Evolutionary conservation across 30 jellyfish, hydroid and myxozoan species (phyloP), one percentile per base, ranked within the genome.

Genomic region (Haliclystus octoradiatus): DNA sequence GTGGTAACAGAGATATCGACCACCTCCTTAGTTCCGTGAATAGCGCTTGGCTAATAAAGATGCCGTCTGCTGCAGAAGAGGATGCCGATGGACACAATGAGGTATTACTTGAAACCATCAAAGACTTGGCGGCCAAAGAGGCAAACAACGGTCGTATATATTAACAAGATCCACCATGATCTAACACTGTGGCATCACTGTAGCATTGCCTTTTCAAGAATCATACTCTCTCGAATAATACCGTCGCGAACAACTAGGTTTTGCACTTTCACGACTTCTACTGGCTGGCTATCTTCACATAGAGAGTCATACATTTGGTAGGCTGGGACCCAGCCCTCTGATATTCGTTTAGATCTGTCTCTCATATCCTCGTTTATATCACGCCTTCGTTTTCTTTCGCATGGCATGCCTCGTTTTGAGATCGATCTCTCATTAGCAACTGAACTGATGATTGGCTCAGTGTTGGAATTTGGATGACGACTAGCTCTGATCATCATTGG

Each of bases 261-360:
- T 69, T 88, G 72, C 25, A 88, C 76, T 76, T 88, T 88, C 24
- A 88, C 97, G 28, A 88, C 94, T 49, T 88, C 89, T 0, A 88
- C 97, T 27, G 97, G 97, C 73, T 79, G 94, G 52, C 84, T 66
- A 63, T 88, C 97, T 57, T 88, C 97, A 40, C 97, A 88, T 27
- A 88, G 84, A 32, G 75, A 93, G 31, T 80, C 94, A 57, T 88
- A 88, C 78, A 88, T 77, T 29, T 78, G 67, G 62, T 88, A 88
- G 4, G 94, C 91, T 2, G 97, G 97, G 28, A 88, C 93, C 33
- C 75, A 63, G 5, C 97, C 97, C 57, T 88, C 81, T 61, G 66
- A 74, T 40, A 93, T 28, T 33, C 69, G 79, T 65, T 47, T 79
- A 30, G 19, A 60, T 28, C 32, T 62, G 15, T 24, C 29, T n/a